Evolutionary conservation across 2,888 invertebrate genomes (phyloP).

Genomic region (Cephus sareptanus): DNA sequence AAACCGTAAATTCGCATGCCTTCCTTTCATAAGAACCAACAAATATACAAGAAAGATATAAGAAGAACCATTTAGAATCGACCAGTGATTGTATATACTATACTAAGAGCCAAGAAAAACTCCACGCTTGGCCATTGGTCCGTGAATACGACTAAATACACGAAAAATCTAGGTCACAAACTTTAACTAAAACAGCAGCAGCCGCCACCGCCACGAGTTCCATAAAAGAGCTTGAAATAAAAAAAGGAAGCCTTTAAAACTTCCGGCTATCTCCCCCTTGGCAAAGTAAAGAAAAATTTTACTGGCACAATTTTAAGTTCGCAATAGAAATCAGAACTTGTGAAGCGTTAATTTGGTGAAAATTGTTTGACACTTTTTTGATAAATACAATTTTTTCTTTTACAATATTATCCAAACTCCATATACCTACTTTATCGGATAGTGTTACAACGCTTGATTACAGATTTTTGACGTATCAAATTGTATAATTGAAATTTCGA

Average conservation of each 20-base stretch:
- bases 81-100: background rate
- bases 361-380: background rate
- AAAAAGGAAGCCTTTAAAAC: background rate
- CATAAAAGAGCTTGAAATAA: background rate
- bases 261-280: background rate
- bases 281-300: background rate
- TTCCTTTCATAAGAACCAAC: background rate
- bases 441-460: no score
- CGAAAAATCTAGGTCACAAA: background rate
- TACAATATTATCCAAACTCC: no score
- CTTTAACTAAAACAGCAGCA: background rate
- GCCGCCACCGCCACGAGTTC: background rate
- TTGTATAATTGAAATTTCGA: slow-evolving; percentile 11
- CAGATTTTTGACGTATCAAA: slow-evolving; percentile 3
- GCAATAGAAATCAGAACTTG: background rate
- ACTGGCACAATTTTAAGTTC: background rate
- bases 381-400: no score
- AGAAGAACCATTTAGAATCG: background rate
- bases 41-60: background rate
- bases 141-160: background rate
- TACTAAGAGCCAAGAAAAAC: background rate
- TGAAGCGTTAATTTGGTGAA: background rate
- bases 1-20: background rate
- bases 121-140: background rate
- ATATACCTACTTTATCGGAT: no score